A percentile compares a stretch with the other conserved stretches of the same genome.
These are phyloP conservation scores for Podabrus alpinus DNA, from an alignment of 2,888 invertebrate genomes.

Conservation along the genomic window DNA sequence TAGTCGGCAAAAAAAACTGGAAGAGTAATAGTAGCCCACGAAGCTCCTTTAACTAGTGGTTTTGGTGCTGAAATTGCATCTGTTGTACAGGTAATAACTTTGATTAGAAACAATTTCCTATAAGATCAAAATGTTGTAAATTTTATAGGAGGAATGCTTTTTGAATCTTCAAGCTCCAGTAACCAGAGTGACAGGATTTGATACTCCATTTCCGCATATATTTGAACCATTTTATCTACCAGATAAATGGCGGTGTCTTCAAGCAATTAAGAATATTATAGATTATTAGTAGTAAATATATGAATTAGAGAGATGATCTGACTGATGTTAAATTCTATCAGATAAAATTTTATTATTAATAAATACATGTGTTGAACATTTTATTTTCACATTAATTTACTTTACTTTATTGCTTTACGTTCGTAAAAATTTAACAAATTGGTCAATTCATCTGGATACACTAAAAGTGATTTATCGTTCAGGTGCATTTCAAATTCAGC, in stretches of 20 bases:
- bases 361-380: not conserved
- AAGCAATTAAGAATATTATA: conserved; percentile 76
- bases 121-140: conserved; percentile 8
- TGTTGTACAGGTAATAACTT: conserved; percentile 77
- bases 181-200: conserved; percentile 88
- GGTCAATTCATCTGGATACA: not conserved
- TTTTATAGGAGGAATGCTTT: conserved; percentile 86
- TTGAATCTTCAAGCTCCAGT: conserved; percentile 93
- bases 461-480: not conserved
- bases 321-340: not conserved
- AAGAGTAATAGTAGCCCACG: conserved; percentile 87
- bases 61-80: conserved; percentile 96
- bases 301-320: not conserved
- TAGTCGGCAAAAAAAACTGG: conserved; percentile 97
- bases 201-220: conserved; percentile 96
- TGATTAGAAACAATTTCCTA: not conserved
- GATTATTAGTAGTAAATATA: conserved; percentile 65
- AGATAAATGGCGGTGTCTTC: conserved; percentile 87
- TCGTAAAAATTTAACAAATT: not conserved
- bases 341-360: not conserved
- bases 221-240: conserved; percentile 97
- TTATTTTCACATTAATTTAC: not conserved
- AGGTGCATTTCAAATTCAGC: not conserved
- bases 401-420: too few species aligned
- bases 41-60: conserved; percentile 93